Evolutionary conservation across 2,113 vertebrate genomes (phyloP).

Genomic region (Saccopteryx leptura): DNA sequence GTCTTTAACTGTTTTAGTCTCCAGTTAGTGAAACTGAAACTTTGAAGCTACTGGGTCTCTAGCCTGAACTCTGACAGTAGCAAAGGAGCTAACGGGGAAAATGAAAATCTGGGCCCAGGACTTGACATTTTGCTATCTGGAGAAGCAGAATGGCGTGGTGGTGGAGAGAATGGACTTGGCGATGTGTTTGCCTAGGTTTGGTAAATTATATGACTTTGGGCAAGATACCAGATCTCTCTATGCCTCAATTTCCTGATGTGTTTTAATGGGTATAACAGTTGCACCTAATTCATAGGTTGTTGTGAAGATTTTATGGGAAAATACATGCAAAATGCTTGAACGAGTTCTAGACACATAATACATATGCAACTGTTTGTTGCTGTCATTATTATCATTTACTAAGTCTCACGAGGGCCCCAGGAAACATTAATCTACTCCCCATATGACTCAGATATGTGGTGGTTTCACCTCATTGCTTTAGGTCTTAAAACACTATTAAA

Average conservation of each 20-base stretch:
- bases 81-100: background rate
- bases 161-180: background rate
- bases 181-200: background rate
- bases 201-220: background rate
- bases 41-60: background rate
- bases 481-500: constrained; percentile 23
- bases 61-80: background rate
- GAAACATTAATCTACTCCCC: constrained; percentile 9
- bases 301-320: constrained; percentile 3
- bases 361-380: background rate
- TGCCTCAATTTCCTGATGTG: background rate
- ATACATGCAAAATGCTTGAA: background rate
- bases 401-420: background rate
- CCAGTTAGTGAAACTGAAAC: background rate
- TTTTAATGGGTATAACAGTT: background rate
- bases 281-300: background rate
- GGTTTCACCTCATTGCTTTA: constrained; percentile 59
- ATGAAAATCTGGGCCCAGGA: background rate
- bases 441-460: background rate
- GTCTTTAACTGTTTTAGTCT: background rate
- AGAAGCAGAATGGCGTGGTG: background rate
- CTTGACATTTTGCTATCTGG: background rate
- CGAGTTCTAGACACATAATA: background rate
- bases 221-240: background rate
- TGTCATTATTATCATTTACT: constrained; percentile 17